Evolutionary conservation across 2,888 invertebrate species (phyloP), one percentile per base, ranked within the genome.

Genomic region (Rosalia funebris): DNA sequence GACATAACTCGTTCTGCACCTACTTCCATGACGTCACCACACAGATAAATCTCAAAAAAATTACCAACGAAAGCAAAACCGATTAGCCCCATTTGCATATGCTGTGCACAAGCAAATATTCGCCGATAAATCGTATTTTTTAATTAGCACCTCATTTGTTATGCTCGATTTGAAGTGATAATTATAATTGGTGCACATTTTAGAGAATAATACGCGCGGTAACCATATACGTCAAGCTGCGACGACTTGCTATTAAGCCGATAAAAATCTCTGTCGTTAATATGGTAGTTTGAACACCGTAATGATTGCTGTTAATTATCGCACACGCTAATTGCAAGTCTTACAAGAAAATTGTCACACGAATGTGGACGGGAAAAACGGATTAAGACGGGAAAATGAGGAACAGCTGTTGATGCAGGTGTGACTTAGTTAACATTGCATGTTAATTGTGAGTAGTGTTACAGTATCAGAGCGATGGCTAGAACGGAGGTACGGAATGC

Each of bases 61-160:
- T 5, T 25, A 7, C n/a, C 11, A 44, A 20, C 16, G 11, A n/a
- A 19, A 20, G 19, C 19, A 44, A 44, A 19, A 25, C 25, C 25
- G 25, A 25, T 25, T 25, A 25, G 25, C 25, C 7, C 25, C 62
- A 58, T 54, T 62, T 58, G 57, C 54, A 50, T 41, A 25, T 44
- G 19, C 12, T 46, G 60, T 53, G 56, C 20, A 53, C 39, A 37
- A 39, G 52, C 47, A 52, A 64, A 46, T 48, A 53, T 65, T 45
- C 47, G 57, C 62, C 44, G 57, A 62, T 60, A 63, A 57, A 60
- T 60, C 47, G 52, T 37, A 42, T 50, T 62, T 60, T 57, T 63
- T 63, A 63, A 63, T 63, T 63, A 63, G 60, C 63, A 47, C 60
- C 57, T 58, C 45, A 63, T 63, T 63, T 63, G 63, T 58, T 57